These are phyloP conservation scores for Thalassarche chlororhynchos DNA, from an alignment of 2,113 vertebrate species.

Conservation along the genomic window DNA sequence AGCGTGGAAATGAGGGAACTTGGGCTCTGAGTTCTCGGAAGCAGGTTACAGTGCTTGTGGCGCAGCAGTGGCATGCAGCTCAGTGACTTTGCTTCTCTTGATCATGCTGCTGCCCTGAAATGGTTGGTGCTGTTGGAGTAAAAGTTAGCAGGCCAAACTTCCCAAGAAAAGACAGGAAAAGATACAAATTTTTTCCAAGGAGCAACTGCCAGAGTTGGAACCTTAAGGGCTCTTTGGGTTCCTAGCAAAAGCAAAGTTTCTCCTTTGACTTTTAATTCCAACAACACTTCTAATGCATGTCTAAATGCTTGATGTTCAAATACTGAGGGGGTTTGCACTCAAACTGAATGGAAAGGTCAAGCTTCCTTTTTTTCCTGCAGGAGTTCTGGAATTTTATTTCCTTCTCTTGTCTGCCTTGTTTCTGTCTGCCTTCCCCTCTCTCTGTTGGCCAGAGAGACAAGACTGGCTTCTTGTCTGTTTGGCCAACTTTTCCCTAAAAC, in stretches of 20 bases:
- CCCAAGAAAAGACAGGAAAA: neutral
- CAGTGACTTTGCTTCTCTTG: neutral
- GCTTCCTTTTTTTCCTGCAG: neutral
- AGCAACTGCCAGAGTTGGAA: neutral
- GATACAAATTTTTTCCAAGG: neutral
- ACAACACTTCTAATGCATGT: neutral
- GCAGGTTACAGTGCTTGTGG: neutral
- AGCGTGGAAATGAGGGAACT: neutral
- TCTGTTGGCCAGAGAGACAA: neutral
- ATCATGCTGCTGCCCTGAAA: neutral
- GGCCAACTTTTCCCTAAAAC: neutral
- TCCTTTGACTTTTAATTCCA: neutral
- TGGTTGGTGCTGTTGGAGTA: neutral
- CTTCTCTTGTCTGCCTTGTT: neutral
- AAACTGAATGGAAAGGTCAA: neutral
- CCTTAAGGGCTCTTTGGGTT: neutral
- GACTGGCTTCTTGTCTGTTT: neutral
- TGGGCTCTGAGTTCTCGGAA: neutral
- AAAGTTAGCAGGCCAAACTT: neutral
- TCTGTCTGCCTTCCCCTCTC: neutral
- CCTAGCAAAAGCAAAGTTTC: neutral
- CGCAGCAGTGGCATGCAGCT: neutral
- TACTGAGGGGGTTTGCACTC: neutral
- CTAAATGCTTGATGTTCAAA: neutral
- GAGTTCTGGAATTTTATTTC: neutral